Conservation (phyloP, 2,113 vertebrate genomes). For the Misgurnus anguillicaudatus region DNA sequence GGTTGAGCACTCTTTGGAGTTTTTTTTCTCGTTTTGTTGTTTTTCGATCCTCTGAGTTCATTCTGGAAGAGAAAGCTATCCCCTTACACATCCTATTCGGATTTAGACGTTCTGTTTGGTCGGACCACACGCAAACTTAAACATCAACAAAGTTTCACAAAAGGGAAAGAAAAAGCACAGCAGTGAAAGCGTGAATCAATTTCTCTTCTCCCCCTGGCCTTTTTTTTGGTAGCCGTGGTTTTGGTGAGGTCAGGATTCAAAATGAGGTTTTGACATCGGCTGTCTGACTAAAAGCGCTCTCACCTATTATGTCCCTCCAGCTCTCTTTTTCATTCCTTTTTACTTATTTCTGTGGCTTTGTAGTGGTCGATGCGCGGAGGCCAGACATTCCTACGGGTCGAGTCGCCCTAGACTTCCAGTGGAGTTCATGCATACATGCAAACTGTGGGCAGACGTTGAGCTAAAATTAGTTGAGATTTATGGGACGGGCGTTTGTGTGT, state of each 20-base stretch:
- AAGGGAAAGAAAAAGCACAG: constrained; percentile 8
- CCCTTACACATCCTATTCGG: constrained; percentile 36
- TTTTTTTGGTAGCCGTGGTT: constrained; percentile 1
- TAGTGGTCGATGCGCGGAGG: constrained; percentile 44
- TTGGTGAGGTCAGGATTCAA: constrained; percentile 39
- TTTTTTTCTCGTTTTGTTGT: constrained; percentile 5
- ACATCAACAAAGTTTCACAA: constrained; percentile 32
- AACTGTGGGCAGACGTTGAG: constrained; percentile 31
- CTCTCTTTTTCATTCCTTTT: constrained; percentile 24
- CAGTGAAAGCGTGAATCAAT: not conserved
- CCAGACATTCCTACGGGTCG: constrained; percentile 54
- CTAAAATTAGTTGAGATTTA: constrained; percentile 48
- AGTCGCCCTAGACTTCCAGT: constrained; percentile 40
- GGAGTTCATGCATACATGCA: constrained; percentile 38
- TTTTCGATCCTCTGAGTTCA: not conserved
- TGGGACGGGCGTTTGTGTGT: constrained; percentile 26
- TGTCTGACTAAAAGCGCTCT: constrained; percentile 32
- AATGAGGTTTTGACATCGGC: constrained; percentile 43
- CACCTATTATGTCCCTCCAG: constrained; percentile 44
- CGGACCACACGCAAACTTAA: constrained; percentile 33
- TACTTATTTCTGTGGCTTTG: constrained; percentile 33
- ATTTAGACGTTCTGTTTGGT: constrained; percentile 28
- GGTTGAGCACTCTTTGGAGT: constrained; percentile 3
- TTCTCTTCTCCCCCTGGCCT: constrained; percentile 9
- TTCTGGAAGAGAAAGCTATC: constrained; percentile 19